Percentiles rank a stretch among this genome's conserved stretches.
Conservation (phyloP, 1,140 invertebrate species). For the Drosophila willistoni region DNA sequence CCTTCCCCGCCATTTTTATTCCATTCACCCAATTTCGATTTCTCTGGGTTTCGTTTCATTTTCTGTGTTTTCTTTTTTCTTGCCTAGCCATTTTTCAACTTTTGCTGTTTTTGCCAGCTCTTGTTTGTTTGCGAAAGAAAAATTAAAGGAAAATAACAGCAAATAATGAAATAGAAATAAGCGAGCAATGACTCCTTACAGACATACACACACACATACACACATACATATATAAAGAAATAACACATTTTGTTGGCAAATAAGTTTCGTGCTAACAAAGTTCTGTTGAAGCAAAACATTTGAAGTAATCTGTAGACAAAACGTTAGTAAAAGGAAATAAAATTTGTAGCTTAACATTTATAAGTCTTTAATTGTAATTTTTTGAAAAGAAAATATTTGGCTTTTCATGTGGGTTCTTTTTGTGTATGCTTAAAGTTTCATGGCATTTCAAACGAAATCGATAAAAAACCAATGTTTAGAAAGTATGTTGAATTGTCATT, state of each 20-base stretch:
- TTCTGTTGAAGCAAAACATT: not conserved
- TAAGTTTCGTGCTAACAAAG: not conserved
- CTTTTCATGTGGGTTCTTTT: not conserved
- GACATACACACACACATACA: not conserved
- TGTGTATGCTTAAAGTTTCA: no score
- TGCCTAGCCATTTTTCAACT: constrained; percentile 39
- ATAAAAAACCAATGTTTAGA: no score
- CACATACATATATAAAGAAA: not conserved
- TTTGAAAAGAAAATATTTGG: not conserved
- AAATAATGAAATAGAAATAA: constrained; percentile 71
- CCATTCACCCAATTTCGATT: constrained; percentile 5
- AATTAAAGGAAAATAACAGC: constrained; percentile 75
- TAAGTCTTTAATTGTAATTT: not conserved
- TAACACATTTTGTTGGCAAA: not conserved
- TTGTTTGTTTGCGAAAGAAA: constrained; percentile 69
- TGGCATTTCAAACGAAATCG: no score
- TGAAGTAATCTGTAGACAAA: not conserved
- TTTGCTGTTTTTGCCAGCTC: constrained; percentile 16
- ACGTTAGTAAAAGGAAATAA: not conserved
- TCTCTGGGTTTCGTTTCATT: constrained; percentile 30
- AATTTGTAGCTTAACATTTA: constrained; percentile 4
- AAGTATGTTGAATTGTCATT: no score
- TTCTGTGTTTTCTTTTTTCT: constrained; percentile 14
- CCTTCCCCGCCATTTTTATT: not conserved
- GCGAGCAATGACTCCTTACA: constrained; percentile 37